Evolutionary conservation across 2,888 invertebrate species (phyloP).

Genomic region (Thera britannica): DNA sequence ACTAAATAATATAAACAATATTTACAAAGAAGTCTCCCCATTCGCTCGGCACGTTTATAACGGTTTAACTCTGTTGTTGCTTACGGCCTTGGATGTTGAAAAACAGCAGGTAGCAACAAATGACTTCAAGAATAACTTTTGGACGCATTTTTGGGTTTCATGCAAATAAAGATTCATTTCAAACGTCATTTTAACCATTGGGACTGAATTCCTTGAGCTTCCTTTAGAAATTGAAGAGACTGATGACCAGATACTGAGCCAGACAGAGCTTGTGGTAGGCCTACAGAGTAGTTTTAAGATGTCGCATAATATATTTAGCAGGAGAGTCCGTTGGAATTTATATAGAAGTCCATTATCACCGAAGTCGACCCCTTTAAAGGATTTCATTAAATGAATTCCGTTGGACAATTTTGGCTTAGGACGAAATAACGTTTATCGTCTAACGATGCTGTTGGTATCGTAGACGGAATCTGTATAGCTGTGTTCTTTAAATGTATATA

Average conservation of each 20-base stretch:
- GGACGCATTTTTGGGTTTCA: constrained; percentile 4
- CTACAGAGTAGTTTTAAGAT: neutral
- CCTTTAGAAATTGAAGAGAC: no score
- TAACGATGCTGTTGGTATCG: neutral
- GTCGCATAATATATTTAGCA: constrained; percentile 4
- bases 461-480: no score
- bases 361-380: constrained; percentile 33
- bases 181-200: no score
- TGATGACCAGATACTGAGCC: no score
- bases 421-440: constrained; percentile 25
- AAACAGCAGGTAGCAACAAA: constrained; percentile 62
- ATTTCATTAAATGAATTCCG: constrained; percentile 46
- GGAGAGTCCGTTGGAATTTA: constrained; percentile 15
- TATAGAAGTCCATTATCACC: constrained; percentile 45
- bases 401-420: constrained; percentile 40
- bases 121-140: constrained; percentile 48
- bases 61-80: constrained; percentile 37
- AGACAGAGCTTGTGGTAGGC: no score
- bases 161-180: neutral
- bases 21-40: constrained; percentile 29
- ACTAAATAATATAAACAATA: constrained; percentile 22
- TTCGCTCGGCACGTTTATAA: constrained; percentile 37
- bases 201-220: no score
- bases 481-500: neutral
- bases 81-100: constrained; percentile 53